These are phyloP conservation scores for Aspidoscelis tigris DNA, from an alignment of 2,113 vertebrate species.

Conservation along the genomic window DNA sequence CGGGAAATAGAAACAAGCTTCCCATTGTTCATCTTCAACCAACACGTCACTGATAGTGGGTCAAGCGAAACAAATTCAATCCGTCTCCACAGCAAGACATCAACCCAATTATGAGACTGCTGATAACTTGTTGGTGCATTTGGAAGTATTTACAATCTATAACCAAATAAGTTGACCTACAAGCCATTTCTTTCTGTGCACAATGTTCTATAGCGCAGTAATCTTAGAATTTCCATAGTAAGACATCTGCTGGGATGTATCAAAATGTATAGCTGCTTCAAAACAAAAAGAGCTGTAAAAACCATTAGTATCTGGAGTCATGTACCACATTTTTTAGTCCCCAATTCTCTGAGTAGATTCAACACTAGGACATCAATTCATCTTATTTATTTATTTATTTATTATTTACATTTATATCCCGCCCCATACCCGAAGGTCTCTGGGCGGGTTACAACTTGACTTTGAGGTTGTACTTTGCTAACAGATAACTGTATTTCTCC, in stretches of 20 bases:
- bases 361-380: background rate
- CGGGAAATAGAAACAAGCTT: background rate
- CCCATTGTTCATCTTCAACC: background rate
- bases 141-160: background rate
- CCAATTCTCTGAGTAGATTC: background rate
- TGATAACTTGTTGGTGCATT: background rate
- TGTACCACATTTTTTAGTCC: background rate
- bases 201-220: background rate
- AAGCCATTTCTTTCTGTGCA: constrained; percentile 9
- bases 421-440: too few relatives aligned
- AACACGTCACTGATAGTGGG: background rate
- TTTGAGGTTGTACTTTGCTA: background rate
- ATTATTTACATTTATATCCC: too few relatives aligned
- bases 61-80: background rate
- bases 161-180: background rate
- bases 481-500: background rate
- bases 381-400: too few relatives aligned
- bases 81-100: background rate
- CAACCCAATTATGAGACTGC: background rate
- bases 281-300: background rate
- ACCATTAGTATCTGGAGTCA: background rate
- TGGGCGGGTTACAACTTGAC: background rate
- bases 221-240: background rate
- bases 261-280: constrained; percentile 29
- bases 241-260: background rate